These are phyloP conservation scores for Platygyra sinensis DNA, from an alignment of 64 coral and sea anemone genomes.

Conservation along the genomic window DNA sequence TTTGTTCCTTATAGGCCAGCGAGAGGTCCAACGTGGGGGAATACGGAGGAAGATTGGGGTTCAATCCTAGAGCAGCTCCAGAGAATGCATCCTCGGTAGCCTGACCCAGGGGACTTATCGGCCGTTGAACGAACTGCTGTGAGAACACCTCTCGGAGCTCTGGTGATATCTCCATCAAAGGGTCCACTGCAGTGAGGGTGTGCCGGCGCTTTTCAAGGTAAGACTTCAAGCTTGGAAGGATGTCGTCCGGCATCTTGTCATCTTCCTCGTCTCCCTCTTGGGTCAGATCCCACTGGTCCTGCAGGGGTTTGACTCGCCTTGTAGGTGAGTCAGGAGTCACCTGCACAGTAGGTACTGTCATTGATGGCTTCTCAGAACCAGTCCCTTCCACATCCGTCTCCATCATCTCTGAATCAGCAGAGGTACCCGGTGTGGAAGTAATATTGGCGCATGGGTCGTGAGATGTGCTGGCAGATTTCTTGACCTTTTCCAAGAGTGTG, in stretches of 20 bases:
- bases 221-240: slow-evolving; percentile 77
- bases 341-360: slow-evolving; percentile 86
- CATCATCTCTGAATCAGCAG: slow-evolving; percentile 66
- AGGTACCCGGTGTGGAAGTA: background rate
- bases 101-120: slow-evolving; percentile 62
- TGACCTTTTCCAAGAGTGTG: slow-evolving; percentile 73
- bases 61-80: slow-evolving; percentile 16
- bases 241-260: slow-evolving; percentile 87
- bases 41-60: slow-evolving; percentile 46
- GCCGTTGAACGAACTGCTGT: slow-evolving; percentile 60
- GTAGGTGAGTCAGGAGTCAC: slow-evolving; percentile 91
- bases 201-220: slow-evolving; percentile 86
- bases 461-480: slow-evolving; percentile 44
- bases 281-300: slow-evolving; percentile 8
- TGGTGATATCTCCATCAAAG: slow-evolving; percentile 79
- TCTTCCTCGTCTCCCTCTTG: slow-evolving; percentile 83
- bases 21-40: slow-evolving; percentile 78
- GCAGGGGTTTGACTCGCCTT: slow-evolving; percentile 12
- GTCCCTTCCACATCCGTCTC: slow-evolving; percentile 63
- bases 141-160: slow-evolving; percentile 77
- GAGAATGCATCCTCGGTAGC: slow-evolving; percentile 49
- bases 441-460: slow-evolving; percentile 47
- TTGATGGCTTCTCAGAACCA: slow-evolving; percentile 36
- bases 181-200: slow-evolving; percentile 91
- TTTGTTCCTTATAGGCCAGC: slow-evolving; percentile 91